Conservation (phyloP, 2,888 invertebrate species). For the Acronicta psi region DNA sequence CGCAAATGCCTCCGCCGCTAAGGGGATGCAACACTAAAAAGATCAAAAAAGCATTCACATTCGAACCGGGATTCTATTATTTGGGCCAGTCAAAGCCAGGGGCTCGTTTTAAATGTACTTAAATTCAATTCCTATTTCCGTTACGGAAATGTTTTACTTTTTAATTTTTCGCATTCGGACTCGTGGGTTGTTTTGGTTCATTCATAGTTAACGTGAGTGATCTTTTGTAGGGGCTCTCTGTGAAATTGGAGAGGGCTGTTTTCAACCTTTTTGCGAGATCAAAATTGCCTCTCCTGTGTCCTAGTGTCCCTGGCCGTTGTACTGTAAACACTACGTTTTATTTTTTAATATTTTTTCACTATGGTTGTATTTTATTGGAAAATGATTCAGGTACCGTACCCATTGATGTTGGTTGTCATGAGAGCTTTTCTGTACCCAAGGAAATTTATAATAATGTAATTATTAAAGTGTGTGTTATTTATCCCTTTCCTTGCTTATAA, state of each 20-base stretch:
- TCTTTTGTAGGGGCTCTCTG: constrained; percentile 87
- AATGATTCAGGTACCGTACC: background rate
- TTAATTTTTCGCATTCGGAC: constrained; percentile 82
- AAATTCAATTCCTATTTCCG: constrained; percentile 87
- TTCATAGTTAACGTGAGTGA: constrained; percentile 88
- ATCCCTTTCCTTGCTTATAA: no score
- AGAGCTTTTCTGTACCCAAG: no score
- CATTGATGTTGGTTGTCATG: no score
- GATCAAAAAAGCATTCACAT: constrained; percentile 84
- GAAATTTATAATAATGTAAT: no score
- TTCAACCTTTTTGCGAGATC: constrained; percentile 83
- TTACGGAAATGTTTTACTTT: constrained; percentile 81
- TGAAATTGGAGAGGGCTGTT: constrained; percentile 84
- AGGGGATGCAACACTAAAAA: constrained; percentile 81
- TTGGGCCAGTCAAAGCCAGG: constrained; percentile 83
- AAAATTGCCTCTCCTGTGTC: constrained; percentile 75
- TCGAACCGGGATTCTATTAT: constrained; percentile 84
- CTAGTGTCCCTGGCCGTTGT: constrained; percentile 64
- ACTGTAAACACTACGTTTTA: constrained; percentile 47
- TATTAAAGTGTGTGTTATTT: no score
- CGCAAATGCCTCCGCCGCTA: constrained; percentile 82
- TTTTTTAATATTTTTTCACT: constrained; percentile 16
- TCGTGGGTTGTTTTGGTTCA: constrained; percentile 81
- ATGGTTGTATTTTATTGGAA: constrained; percentile 1
- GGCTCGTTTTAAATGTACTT: constrained; percentile 87